Evolutionary conservation across 2,888 invertebrate genomes (phyloP), one percentile per base, ranked within the genome.

Genomic region (Branchellion lobata): DNA sequence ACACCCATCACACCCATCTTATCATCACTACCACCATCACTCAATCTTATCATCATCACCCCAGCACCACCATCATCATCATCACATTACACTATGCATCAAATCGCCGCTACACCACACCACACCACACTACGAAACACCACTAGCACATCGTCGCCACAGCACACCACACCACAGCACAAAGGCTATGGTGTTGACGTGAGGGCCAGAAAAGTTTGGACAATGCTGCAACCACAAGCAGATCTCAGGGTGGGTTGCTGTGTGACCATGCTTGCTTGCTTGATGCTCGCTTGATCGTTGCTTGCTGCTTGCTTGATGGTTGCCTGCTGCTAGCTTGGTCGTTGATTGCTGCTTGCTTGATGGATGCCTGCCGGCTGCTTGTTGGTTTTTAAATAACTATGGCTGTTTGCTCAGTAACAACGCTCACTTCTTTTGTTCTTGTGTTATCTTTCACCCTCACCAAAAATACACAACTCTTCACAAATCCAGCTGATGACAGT

Each of bases 191-290:
- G 91, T 81, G 80, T 86, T 51, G 87, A 87, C 82, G 78, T 87
- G 3, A 82, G 86, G 76, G 85, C 90, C 84, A 90, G 98, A 83
- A 92, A 92, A 86, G 93, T 96, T 84, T 99, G 98, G 98, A 91
- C 92, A 82, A 88, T 91, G 40, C 71, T 80, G 57, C 33, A 53
- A 11, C 71, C 76, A 33, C 40, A n/a, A 31, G 80, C 80, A 1
- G 71, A 80, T 53, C 34, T 80, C 21, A 75, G 73, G 80, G 80
- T 80, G n/a, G n/a, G n/a, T 47, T 31, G 27, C 27, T 31, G 34
- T 11, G 21, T 21, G 31, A 57, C 3, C 24, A 24, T 51, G 18
- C 29, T 24, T 51, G 18, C 51, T 3, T 24, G 1, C 18, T 51
- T 36, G 18, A 27, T 33, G 18, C 36, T 36, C 31, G 21, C 36